Conservation (phyloP, 2,113 vertebrate species). For the Labrus mixtus region DNA sequence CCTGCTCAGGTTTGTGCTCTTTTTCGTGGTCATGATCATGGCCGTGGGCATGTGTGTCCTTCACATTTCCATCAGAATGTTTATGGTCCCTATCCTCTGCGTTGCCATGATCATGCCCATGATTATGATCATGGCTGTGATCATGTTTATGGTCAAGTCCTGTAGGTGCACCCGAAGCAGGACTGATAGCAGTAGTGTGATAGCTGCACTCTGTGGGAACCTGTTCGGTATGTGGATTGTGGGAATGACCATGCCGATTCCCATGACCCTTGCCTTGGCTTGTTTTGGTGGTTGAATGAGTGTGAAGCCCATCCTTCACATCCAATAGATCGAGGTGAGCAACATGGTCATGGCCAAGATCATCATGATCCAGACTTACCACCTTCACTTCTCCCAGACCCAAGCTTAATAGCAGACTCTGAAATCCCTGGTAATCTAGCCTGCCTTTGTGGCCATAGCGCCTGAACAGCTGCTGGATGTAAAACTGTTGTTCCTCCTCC, state of each 20-base stretch:
- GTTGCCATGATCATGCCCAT: slow-evolving; percentile 21
- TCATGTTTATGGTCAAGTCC: slow-evolving; percentile 1
- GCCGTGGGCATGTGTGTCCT: slow-evolving; percentile 32
- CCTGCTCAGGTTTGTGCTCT: slow-evolving; percentile 48
- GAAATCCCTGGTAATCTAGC: slow-evolving; percentile 92
- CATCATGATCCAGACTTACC: slow-evolving; percentile 90
- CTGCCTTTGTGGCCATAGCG: slow-evolving; percentile 91
- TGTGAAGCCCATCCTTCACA: slow-evolving; percentile 89
- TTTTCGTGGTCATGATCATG: slow-evolving; percentile 38
- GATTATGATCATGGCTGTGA: background rate
- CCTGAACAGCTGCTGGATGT: slow-evolving; percentile 93
- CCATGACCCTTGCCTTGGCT: slow-evolving; percentile 57
- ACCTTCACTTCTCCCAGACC: slow-evolving; percentile 94
- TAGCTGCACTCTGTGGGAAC: slow-evolving; percentile 25
- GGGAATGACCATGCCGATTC: slow-evolving; percentile 40
- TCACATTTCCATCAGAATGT: slow-evolving; percentile 47
- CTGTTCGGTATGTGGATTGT: slow-evolving; percentile 34
- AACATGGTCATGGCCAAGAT: slow-evolving; percentile 94
- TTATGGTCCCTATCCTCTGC: slow-evolving; percentile 41
- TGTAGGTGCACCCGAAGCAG: slow-evolving; percentile 6
- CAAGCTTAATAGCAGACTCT: slow-evolving; percentile 92
- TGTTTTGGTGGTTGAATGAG: slow-evolving; percentile 81
- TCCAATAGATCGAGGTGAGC: slow-evolving; percentile 93
- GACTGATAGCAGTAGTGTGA: slow-evolving; percentile 8
- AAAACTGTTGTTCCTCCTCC: slow-evolving; percentile 92